Evolutionary conservation across 1,140 invertebrate genomes (phyloP), one percentile per base, ranked within the genome.

Genomic region (Drosophila chauvacae): DNA sequence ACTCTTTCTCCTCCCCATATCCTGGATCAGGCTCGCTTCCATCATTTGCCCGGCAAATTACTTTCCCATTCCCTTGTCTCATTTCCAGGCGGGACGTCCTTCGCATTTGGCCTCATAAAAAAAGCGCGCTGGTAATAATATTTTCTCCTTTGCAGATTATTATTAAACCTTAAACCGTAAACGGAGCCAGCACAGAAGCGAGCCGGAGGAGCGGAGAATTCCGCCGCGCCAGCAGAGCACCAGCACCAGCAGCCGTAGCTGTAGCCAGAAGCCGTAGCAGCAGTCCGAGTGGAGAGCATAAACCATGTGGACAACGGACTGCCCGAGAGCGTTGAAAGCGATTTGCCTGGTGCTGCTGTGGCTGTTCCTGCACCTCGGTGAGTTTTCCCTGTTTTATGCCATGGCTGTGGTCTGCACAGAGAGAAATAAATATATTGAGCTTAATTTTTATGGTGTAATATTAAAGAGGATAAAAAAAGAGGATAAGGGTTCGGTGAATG

Each of bases 311-410:
- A 64, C 65, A 51, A 64, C 58, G 59, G 76, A 71, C 65, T 48
- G 70, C 76, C 75, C 44, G 28, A 50, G 66, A 50, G 65, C 81
- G 45, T 57, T 75, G 48, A 78, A 78, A 78, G 72, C 82, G 55
- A 65, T 85, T 58, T 90, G 85, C 77, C 55, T 79, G 44, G 63
- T 71, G 80, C 81, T 82, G 55, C 77, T 88, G 65, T 78, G 81
- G 85, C 78, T 88, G 60, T 59, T 85, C 28, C 69, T 88, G 59
- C 53, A 90, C 39, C 68, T 90, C 45, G 85, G 85, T 88, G 63
- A 81, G 85, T 70, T 18, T 66, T 4, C 11, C 11, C 9, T 11
- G 1, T 10, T 56, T 55, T 30, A 62, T 56, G 35, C 1, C 20
- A 7, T 23, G 18, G 14, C 16, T 20, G 16, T 62, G 37, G 47